Conservation (phyloP, 2,888 invertebrate species). For the Diachrysia chrysitis region DNA sequence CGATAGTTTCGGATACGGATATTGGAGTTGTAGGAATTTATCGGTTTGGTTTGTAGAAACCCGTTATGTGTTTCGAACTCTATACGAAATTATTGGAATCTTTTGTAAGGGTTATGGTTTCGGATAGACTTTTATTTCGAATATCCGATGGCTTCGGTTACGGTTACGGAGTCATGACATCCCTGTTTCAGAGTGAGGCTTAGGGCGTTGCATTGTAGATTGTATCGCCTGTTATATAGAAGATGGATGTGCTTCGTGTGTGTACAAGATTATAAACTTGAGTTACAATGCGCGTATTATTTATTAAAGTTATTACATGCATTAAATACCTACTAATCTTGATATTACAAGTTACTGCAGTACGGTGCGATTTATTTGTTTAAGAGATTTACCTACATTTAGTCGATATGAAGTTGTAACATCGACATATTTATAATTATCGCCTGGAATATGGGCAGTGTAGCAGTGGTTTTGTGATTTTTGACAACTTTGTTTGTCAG, state of each 20-base stretch:
- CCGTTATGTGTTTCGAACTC: too few species aligned
- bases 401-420: background rate
- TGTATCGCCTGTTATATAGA: background rate
- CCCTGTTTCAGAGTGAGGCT: background rate
- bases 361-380: background rate
- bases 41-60: too few species aligned
- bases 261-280: background rate
- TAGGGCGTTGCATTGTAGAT: conserved; percentile 5
- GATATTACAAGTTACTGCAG: background rate
- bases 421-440: background rate
- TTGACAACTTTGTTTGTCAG: too few species aligned
- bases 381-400: background rate
- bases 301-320: conserved; percentile 1
- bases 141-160: conserved; percentile 1
- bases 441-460: background rate
- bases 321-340: background rate
- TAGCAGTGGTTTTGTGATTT: background rate
- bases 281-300: background rate
- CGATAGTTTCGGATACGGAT: background rate
- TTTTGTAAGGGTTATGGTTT: conserved; percentile 20
- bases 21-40: background rate
- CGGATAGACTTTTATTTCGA: conserved; percentile 23
- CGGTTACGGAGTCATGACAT: background rate
- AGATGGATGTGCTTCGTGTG: conserved; percentile 1
- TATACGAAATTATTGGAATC: too few species aligned